Evolutionary conservation across 2,888 invertebrate genomes (phyloP), one percentile per base, ranked within the genome.

Genomic region (Pomacea canaliculata): DNA sequence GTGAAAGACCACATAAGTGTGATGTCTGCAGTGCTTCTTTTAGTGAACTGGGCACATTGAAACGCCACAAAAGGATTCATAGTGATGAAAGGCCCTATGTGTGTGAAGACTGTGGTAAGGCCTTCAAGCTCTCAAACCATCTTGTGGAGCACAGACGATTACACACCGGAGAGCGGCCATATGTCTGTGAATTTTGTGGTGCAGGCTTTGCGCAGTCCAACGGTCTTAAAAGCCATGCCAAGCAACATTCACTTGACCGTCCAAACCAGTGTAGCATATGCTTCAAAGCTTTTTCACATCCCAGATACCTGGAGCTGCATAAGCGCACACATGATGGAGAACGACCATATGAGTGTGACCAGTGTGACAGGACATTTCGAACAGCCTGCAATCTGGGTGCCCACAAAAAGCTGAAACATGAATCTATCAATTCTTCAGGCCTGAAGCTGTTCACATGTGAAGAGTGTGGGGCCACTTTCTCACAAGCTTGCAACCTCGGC

Each of bases 111-210:
- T 78, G 78, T 69, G 76, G 56, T 23, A 74, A 74, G 16, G 69
- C 74, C 1, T 74, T 74, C 74, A 74, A 74, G 60, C 48, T 62
- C 48, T 67, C 67, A 12, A 74, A 74, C 27, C 80, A 80, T 66
- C 69, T 80, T 5, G 73, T 73, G 23, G 78, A 74, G n/a, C 80
- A 80, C 37, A 60, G 62, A 27, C 67, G 78, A n/a, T 66, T 78
- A n/a, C 80, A 80, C 71, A 78, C 78, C 16, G 80, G 78, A 46
- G 80, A 80, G 19, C 71, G 74, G 7, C 80, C 78, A 16, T 80
- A 71, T 63, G 76, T 75, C 27, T 80, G 80, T 65, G 76, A 76
- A 48, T 70, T 76, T 9, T 80, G 80, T 76, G 80, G 78, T 8
- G 76, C 76, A 18, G 74, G 73, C 18, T 80, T 76, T 71, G 71